phyloP scores from a whole-genome alignment of 2,888 invertebrate genomes.

The Lasioglossum marginatum region DNA sequence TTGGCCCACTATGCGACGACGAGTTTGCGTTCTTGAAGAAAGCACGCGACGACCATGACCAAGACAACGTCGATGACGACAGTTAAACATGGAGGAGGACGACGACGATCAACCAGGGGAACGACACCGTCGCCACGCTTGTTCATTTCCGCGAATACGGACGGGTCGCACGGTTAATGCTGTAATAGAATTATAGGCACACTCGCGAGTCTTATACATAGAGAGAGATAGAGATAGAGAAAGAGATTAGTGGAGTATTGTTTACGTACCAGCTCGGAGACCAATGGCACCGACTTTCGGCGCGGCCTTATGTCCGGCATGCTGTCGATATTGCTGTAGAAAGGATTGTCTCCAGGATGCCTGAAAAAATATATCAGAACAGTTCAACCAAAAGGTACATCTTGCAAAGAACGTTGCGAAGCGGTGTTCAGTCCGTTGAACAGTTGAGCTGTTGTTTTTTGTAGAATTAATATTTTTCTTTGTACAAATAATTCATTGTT shows the following conservation, averaged over 20 bases:
- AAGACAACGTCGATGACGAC: conserved; percentile 53
- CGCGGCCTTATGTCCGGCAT: conserved; percentile 99
- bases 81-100: conserved; percentile 29
- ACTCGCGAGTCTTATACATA: conserved; percentile 27
- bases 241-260: conserved; percentile 65
- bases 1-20: neutral
- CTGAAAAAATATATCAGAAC: conserved; percentile 85
- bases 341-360: conserved; percentile 98
- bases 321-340: conserved; percentile 99
- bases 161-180: conserved; percentile 74
- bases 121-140: conserved; percentile 63
- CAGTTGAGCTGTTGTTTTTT: neutral
- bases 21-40: neutral
- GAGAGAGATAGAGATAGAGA: neutral
- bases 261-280: conserved; percentile 98
- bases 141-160: conserved; percentile 73
- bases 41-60: conserved; percentile 48
- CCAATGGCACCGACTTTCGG: conserved; percentile 98
- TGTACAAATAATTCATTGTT: no score
- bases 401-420: no score
- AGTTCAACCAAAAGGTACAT: neutral
- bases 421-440: neutral
- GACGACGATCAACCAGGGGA: conserved; percentile 25
- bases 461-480: no score
- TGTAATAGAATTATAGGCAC: conserved; percentile 52